phyloP scores from a whole-genome alignment of 2,888 invertebrate genomes.

The Sminthurinus aureus region DNA sequence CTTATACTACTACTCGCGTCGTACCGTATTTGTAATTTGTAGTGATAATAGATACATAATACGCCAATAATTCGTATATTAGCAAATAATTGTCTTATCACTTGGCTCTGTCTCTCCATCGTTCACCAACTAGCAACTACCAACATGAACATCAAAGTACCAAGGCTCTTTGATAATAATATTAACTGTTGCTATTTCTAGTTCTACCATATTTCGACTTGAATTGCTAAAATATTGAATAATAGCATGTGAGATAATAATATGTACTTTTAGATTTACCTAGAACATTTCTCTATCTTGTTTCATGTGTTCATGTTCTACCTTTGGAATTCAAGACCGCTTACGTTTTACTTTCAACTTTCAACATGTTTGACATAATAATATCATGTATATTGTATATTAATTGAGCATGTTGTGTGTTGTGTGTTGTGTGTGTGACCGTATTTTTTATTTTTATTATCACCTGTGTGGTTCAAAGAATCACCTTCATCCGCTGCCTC shows the following conservation, averaged over 20 bases:
- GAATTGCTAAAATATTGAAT: no score
- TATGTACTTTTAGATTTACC: neutral
- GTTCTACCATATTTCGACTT: no score
- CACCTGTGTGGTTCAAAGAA: neutral
- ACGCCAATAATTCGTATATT: neutral
- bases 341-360: neutral
- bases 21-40: no score
- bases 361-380: no score
- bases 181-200: neutral
- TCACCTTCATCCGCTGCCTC: neutral
- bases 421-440: no score
- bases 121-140: neutral
- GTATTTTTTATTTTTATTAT: no score
- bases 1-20: no score
- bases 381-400: no score
- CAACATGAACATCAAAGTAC: neutral
- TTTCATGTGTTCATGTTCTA: neutral
- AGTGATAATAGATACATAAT: no score
- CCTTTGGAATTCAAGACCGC: neutral
- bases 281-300: neutral
- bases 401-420: no score
- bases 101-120: neutral
- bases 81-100: constrained; percentile 1
- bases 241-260: no score
- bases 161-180: neutral